A percentile compares a stretch with the other conserved stretches of the same genome.
Evolutionary conservation across 1,140 invertebrate genomes (phyloP).

Genomic region (Babylonia areolata): DNA sequence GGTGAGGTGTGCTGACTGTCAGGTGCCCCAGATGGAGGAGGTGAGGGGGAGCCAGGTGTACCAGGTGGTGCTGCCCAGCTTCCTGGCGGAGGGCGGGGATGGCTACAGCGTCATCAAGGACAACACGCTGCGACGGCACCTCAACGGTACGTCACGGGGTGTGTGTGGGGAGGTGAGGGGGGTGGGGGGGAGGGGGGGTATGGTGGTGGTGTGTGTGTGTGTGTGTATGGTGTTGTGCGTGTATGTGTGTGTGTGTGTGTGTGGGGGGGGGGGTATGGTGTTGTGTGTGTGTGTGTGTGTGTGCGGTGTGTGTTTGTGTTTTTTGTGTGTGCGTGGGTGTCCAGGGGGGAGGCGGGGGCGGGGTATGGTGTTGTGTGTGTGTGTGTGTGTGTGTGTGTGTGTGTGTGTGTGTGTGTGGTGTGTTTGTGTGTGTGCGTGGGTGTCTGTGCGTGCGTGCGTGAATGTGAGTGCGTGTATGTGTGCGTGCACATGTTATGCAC

Average conservation of each 20-base stretch:
- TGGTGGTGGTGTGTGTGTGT: background rate
- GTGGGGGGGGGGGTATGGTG: background rate
- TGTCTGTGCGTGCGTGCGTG: background rate
- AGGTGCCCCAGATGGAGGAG: constrained; percentile 72
- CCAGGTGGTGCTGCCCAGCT: constrained; percentile 77
- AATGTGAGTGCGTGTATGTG: background rate
- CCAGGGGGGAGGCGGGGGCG: too few species aligned
- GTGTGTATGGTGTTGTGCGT: background rate
- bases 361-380: background rate
- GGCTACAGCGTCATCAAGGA: constrained; percentile 75
- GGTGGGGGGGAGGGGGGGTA: background rate
- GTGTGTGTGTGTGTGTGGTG: constrained; percentile 9
- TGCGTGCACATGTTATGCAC: background rate
- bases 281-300: background rate
- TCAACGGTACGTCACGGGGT: constrained; percentile 27
- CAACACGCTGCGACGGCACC: constrained; percentile 35
- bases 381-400: constrained; percentile 10
- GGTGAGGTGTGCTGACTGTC: constrained; percentile 50
- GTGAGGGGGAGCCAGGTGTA: constrained; percentile 52
- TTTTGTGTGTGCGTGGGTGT: background rate
- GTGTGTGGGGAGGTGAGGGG: background rate
- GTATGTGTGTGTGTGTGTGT: constrained; percentile 6
- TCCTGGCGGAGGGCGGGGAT: constrained; percentile 83
- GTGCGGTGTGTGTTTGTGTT: background rate
- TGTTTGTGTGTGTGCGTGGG: background rate